Evolutionary conservation across 2,113 vertebrate genomes (phyloP).

Genomic region (Fregata magnificens): DNA sequence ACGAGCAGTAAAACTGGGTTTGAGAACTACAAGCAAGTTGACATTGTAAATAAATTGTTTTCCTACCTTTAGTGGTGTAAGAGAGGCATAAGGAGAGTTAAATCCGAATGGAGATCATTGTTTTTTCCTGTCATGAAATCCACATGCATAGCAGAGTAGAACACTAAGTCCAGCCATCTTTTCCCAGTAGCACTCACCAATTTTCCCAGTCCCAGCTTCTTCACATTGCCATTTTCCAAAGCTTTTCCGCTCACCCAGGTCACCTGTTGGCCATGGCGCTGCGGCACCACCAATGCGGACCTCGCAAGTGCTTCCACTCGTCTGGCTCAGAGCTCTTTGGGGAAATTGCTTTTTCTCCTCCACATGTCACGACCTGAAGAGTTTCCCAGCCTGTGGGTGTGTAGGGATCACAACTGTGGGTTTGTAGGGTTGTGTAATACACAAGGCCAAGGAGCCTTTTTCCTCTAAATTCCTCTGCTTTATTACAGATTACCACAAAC

Average conservation of each 20-base stretch:
- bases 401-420: accelerated
- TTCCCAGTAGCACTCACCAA: neutral
- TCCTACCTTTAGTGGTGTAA: neutral
- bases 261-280: neutral
- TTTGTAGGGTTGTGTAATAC: neutral
- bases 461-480: neutral
- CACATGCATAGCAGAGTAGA: accelerated
- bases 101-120: neutral
- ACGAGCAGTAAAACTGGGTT: neutral
- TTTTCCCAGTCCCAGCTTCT: neutral
- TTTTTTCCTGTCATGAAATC: neutral
- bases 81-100: neutral
- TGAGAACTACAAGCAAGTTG: neutral
- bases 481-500: neutral
- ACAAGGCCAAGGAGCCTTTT: neutral
- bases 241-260: neutral
- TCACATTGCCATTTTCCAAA: neutral
- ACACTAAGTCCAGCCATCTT: neutral
- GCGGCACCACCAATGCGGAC: accelerated
- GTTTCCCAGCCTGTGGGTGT: accelerated
- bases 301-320: accelerated
- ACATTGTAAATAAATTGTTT: neutral
- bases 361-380: neutral
- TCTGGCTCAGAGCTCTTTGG: neutral
- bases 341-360: neutral